Evolutionary conservation across 2,888 invertebrate genomes (phyloP).

Genomic region (Barypeithes pellucidus): DNA sequence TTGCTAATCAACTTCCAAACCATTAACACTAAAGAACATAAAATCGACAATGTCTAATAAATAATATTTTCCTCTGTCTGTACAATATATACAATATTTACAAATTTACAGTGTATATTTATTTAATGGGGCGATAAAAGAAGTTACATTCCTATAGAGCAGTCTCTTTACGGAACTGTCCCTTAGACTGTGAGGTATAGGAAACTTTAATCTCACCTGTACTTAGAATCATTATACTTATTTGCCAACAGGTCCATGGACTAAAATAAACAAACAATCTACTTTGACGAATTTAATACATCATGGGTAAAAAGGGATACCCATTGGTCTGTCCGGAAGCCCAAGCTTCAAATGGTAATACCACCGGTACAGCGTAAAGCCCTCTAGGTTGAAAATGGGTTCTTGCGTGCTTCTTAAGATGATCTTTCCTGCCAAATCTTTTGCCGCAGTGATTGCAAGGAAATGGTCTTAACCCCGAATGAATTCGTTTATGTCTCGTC

Average conservation of each 20-base stretch:
- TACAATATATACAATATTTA: neutral
- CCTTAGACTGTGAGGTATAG: too few species aligned
- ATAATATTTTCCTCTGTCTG: neutral
- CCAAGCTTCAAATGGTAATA: conserved; percentile 69
- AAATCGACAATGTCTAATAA: neutral
- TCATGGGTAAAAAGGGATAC: conserved; percentile 62
- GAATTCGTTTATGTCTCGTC: conserved; percentile 92
- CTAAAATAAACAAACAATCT: too few species aligned
- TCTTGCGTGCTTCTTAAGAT: conserved; percentile 93
- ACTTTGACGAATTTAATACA: too few species aligned
- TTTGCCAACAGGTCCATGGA: too few species aligned
- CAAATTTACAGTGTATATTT: too few species aligned
- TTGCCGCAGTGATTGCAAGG: conserved; percentile 92
- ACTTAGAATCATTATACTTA: too few species aligned
- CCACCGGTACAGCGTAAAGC: conserved; percentile 70
- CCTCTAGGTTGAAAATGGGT: conserved; percentile 81
- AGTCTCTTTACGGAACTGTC: too few species aligned
- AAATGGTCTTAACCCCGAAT: conserved; percentile 89
- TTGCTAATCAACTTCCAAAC: neutral
- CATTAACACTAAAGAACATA: neutral
- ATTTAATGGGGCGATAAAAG: too few species aligned
- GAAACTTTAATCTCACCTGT: too few species aligned
- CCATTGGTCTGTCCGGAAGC: conserved; percentile 57
- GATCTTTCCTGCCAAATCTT: conserved; percentile 94
- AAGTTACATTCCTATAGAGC: too few species aligned